A percentile compares a stretch with the other conserved stretches of the same genome.
Evolutionary conservation across 30 jellyfish, hydroid and myxozoan genomes (phyloP).

Genomic region (Aurelia sp.): DNA sequence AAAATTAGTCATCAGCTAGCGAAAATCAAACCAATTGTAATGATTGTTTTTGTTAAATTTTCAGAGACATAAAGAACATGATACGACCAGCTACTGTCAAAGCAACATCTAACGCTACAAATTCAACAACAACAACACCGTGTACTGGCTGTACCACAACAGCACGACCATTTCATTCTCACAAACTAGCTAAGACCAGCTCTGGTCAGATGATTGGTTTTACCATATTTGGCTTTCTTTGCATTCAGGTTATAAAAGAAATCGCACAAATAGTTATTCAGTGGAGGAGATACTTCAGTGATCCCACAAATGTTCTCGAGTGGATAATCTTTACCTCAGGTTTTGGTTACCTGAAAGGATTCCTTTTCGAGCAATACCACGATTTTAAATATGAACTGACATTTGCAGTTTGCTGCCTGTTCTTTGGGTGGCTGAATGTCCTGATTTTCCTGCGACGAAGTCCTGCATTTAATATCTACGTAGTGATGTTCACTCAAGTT

Average conservation of each 20-base stretch:
- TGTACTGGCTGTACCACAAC: not conserved
- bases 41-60: too few relatives aligned
- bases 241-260: conserved; percentile 44
- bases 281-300: conserved; percentile 52
- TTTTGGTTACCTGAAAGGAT: conserved; percentile 53
- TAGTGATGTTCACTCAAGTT: conserved; percentile 83
- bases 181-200: not conserved
- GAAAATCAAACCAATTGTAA: too few relatives aligned
- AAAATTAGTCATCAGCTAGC: too few relatives aligned
- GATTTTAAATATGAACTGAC: conserved; percentile 17
- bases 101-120: too few relatives aligned
- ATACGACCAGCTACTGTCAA: too few relatives aligned
- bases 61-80: too few relatives aligned
- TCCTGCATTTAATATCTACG: conserved; percentile 76
- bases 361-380: not conserved
- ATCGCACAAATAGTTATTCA: conserved; percentile 28
- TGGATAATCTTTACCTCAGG: conserved; percentile 47
- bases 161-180: conserved; percentile 5
- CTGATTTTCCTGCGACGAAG: conserved; percentile 72
- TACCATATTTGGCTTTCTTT: conserved; percentile 1
- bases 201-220: conserved; percentile 15
- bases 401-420: conserved; percentile 59
- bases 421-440: conserved; percentile 67
- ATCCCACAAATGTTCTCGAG: conserved; percentile 57
- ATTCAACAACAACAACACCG: too few relatives aligned